These are phyloP conservation scores for Ctenomys sociabilis DNA, from an alignment of 2,113 vertebrate species.

Conservation along the genomic window DNA sequence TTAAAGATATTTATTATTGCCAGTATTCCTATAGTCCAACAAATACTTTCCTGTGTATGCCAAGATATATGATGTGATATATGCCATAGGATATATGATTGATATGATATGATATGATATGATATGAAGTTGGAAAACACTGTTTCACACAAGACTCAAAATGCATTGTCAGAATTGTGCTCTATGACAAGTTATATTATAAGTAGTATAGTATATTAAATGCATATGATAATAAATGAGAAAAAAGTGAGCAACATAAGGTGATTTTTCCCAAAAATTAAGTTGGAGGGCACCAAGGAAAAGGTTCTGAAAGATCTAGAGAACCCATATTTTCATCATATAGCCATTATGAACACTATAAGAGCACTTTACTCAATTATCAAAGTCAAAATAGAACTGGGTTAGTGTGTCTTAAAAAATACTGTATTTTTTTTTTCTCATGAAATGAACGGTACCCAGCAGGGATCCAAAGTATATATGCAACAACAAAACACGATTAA, in stretches of 20 bases:
- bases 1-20: background rate
- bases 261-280: slow-evolving; percentile 35
- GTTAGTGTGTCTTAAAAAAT: slow-evolving; percentile 59
- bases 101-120: background rate
- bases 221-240: background rate
- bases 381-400: slow-evolving; percentile 59
- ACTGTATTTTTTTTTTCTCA: slow-evolving; percentile 70
- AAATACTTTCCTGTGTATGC: background rate
- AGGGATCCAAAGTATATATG: slow-evolving; percentile 71
- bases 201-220: background rate
- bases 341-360: background rate
- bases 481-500: slow-evolving; percentile 77
- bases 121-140: background rate
- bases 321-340: slow-evolving; percentile 54
- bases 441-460: slow-evolving; percentile 74
- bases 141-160: background rate
- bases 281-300: slow-evolving; percentile 22
- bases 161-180: background rate
- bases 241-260: background rate
- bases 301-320: background rate
- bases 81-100: background rate
- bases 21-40: background rate
- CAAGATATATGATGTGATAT: background rate
- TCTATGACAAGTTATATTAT: background rate
- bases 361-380: slow-evolving; percentile 50